Percentiles rank a stretch among this genome's conserved stretches.
phyloP scores from a whole-genome alignment of 2,113 vertebrate species.

The Myanophis thanlyinensis region DNA sequence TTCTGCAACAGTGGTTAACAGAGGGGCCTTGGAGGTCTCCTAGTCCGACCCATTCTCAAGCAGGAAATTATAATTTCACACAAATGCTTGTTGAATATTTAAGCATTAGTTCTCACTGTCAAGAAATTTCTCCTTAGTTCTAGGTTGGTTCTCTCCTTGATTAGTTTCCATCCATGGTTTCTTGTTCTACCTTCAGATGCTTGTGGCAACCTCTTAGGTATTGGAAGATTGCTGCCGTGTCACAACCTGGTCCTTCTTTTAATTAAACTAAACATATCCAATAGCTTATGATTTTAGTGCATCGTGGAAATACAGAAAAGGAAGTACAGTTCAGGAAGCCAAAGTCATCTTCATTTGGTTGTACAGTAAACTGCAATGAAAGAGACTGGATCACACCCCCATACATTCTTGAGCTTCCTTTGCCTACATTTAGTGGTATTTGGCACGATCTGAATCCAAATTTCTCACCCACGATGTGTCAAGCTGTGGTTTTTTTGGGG shows the following conservation, averaged over 20 bases:
- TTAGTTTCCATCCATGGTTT: neutral
- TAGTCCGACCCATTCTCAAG: neutral
- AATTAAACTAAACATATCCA: neutral
- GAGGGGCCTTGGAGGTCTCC: neutral
- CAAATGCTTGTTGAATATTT: too few species aligned
- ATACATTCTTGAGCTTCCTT: slow-evolving; percentile 11
- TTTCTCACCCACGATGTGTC: slow-evolving; percentile 36
- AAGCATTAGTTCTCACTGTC: neutral
- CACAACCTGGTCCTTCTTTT: neutral
- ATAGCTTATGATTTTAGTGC: neutral
- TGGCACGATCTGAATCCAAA: slow-evolving; percentile 31
- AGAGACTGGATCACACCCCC: neutral
- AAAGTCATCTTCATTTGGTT: neutral
- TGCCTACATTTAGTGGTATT: slow-evolving; percentile 43
- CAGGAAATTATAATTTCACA: too few species aligned
- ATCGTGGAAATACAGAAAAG: neutral
- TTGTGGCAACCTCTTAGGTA: neutral
- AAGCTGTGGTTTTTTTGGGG: slow-evolving; percentile 35
- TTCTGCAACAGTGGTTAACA: neutral
- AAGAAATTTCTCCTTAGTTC: neutral
- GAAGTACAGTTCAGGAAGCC: neutral
- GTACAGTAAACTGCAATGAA: neutral
- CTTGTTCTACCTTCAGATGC: neutral
- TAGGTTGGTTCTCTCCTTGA: neutral
- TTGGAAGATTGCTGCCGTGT: neutral